Base-by-base conservation (phyloP, 2,113 vertebrate species). In the Grammomys surdaster region DNA sequence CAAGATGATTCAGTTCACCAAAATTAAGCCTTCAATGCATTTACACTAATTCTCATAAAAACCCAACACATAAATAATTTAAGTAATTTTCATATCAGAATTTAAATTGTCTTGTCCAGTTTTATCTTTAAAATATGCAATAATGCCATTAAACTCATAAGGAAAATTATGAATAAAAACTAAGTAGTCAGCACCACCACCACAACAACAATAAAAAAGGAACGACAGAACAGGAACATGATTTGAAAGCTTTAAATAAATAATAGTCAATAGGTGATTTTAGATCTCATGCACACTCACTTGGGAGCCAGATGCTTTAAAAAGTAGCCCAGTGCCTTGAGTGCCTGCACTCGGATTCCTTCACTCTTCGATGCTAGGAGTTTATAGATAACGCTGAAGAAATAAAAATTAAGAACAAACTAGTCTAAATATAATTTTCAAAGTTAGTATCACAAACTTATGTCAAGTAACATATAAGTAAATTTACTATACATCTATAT, bases 261-360 rank as follows among this genome's bases (percentile, higher is more conserved):
- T 31, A 94, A 77, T 51, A 93, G 33, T 46, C 22, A 75, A 54
- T 19, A 70, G 60, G 43, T 11, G 28, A 81, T 48, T 93, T 78
- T 48, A 84, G 26, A 91, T 36, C 54, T 93, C 72, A 97, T 78
- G 5, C 2, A 56, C 98, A 99, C 99, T 99, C 98, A 99, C 99
- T 99, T 99, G 81, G 99, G 99, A 67, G 99, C 96, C 51, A 99
- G 98, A 98, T 99, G 98, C 96, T 99, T 99, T 97, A 99, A 98
- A 98, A 99, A 99, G 98, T 99, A 99, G 20, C 99, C 99, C 99
- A 99, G 94, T 82, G 99, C 99, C 98, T 99, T 99, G 9, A 99
- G 99, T 54, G 99, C 98, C 98, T 99, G 99, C 75, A 99, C 99
- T 96, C 99, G 98, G 96, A 99, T 99, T 94, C 99, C 99, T 99